A percentile compares a stretch with the other conserved stretches of the same genome.
phyloP scores from a whole-genome alignment of 2,113 vertebrate species.

The Hippocampus abdominalis region DNA sequence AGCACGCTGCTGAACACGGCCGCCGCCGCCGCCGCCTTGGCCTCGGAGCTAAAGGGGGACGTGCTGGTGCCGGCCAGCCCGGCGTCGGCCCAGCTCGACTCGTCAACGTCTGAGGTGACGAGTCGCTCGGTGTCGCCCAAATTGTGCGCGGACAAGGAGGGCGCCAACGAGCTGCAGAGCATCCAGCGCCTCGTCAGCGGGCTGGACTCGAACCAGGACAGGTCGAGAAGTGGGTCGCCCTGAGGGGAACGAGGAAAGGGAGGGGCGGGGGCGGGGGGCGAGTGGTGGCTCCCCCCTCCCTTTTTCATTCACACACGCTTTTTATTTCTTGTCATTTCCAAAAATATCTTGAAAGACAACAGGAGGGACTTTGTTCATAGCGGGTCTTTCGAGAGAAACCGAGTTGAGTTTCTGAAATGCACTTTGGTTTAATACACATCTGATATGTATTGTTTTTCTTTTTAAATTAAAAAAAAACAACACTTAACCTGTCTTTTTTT shows the following conservation, averaged over 20 bases:
- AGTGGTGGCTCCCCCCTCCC: neutral
- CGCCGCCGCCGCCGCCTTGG: conserved; percentile 77
- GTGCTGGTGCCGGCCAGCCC: conserved; percentile 77
- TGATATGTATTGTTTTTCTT: conserved; percentile 51
- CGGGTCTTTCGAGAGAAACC: conserved; percentile 47
- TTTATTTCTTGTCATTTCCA: conserved; percentile 34
- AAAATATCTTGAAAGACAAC: conserved; percentile 38
- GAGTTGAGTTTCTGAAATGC: conserved; percentile 75
- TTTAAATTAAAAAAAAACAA: conserved; percentile 68
- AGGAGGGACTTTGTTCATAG: conserved; percentile 49
- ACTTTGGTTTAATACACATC: conserved; percentile 75
- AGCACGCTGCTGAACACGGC: conserved; percentile 83
- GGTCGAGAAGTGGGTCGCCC: conserved; percentile 86
- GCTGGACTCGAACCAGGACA: conserved; percentile 87
- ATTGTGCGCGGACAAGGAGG: conserved; percentile 83
- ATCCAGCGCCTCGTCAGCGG: conserved; percentile 97
- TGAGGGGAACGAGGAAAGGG: conserved; percentile 43
- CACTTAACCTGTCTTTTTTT: conserved; percentile 57
- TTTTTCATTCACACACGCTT: conserved; percentile 4
- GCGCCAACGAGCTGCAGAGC: conserved; percentile 89
- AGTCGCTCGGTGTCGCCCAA: conserved; percentile 91
- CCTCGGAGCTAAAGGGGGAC: conserved; percentile 77
- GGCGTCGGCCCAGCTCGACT: conserved; percentile 81
- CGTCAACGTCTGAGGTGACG: conserved; percentile 84
- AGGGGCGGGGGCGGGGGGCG: too few species aligned